Base-by-base conservation (phyloP, 2,797 vertebrate species). In the Pogonophryne albipinna region DNA sequence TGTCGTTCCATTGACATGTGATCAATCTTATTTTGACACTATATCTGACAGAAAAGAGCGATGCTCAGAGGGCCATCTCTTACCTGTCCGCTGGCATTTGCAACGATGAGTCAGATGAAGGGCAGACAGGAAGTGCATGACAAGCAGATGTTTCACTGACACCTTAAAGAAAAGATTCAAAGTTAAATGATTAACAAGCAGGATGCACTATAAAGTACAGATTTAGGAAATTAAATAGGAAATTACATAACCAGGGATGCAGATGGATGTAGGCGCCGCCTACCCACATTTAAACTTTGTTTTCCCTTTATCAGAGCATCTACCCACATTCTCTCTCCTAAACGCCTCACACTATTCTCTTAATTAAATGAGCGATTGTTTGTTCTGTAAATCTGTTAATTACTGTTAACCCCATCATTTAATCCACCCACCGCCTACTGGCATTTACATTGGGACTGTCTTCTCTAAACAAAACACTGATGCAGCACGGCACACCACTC, bases 51-150 rank as follows among this genome's bases (percentile, higher is more conserved):
- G 74, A 7, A 77, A 74, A 72, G 53, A 71, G 56, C 4, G 16
- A 56, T 12, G 63, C 51, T 80, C 51, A 34, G 42, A 53, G 64
- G 63, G 44, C 46, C 20, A 1, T 58, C 47, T 78, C 46, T 46
- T 64, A 73, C 49, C 63, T 19, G 57, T 3, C 31, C 6, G 2
- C 53, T 71, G 76, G 62, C 45, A 74, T 76, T 74, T 11, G 12
- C 31, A 78, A 53, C 6, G 58, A 75, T 67, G 78, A 87, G 80
- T 81, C 76, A 79, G 49, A 70, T 66, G 53, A 82, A 84, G 73
- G 76, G 66, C 44, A 53, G 13, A 16, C 76, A 84, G 65, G 62
- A 83, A 56, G 65, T 59, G 68, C 20, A 57, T 77, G 60, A 71
- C 69, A 68, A 80, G 74, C 73, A 74, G 66, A 52, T 68, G 65